Conservation (phyloP, 2,888 invertebrate species). For the Drosophila formosana region DNA sequence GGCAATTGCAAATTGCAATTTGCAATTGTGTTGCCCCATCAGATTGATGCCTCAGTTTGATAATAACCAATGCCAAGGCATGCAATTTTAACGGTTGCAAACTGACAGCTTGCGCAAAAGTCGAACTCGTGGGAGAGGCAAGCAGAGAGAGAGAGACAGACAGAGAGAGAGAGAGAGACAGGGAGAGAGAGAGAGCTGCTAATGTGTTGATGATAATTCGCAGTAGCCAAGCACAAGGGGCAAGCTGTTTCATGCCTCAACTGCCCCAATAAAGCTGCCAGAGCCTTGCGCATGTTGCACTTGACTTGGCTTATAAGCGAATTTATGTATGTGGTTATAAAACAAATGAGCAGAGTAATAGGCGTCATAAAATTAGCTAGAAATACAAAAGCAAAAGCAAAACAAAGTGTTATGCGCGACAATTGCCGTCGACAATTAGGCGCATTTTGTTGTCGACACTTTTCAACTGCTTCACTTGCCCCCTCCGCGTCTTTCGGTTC, state of each 20-base stretch:
- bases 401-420: slow-evolving; percentile 78
- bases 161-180: background rate
- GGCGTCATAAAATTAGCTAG: slow-evolving; percentile 68
- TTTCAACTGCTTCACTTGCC: slow-evolving; percentile 24
- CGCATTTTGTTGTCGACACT: slow-evolving; percentile 73
- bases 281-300: slow-evolving; percentile 17
- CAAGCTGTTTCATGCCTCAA: slow-evolving; percentile 10
- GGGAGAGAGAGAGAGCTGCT: slow-evolving; percentile 20
- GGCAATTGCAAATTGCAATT: slow-evolving; percentile 71
- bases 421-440: slow-evolving; percentile 73
- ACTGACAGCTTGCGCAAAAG: slow-evolving; percentile 45
- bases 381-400: slow-evolving; percentile 29
- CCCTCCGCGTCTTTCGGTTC: too few species aligned
- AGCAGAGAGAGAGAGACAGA: background rate
- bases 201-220: slow-evolving; percentile 57
- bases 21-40: slow-evolving; percentile 69
- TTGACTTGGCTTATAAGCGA: slow-evolving; percentile 13
- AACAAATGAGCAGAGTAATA: slow-evolving; percentile 30
- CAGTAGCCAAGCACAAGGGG: slow-evolving; percentile 52
- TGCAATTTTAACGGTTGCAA: slow-evolving; percentile 76
- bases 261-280: slow-evolving; percentile 31
- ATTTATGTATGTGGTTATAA: slow-evolving; percentile 21
- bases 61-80: slow-evolving; percentile 69
- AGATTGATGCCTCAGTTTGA: slow-evolving; percentile 75
- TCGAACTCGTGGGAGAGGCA: slow-evolving; percentile 7